Evolutionary conservation across 2,113 vertebrate species (phyloP).

Genomic region (Triplophysa rosa): DNA sequence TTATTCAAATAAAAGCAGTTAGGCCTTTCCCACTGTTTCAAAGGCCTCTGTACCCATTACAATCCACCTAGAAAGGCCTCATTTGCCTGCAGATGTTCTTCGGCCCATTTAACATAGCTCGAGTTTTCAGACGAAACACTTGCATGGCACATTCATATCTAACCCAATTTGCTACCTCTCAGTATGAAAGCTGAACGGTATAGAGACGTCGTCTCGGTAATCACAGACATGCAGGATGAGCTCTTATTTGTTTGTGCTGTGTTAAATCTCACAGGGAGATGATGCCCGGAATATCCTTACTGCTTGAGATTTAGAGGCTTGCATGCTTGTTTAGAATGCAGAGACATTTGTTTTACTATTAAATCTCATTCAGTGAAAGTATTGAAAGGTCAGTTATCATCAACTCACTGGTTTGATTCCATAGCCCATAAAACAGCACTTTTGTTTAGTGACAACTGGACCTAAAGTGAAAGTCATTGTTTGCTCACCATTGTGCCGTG

Average conservation of each 20-base stretch:
- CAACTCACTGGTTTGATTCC: background rate
- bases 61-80: background rate
- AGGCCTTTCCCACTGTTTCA: background rate
- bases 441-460: too few relatives aligned
- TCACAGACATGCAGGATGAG: background rate
- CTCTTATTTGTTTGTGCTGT: constrained; percentile 1
- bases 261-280: background rate
- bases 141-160: background rate
- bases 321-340: background rate
- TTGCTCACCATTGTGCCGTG: too few relatives aligned
- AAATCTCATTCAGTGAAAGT: background rate
- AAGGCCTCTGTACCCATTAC: background rate
- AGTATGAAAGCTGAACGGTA: background rate
- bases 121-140: background rate
- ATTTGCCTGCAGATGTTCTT: constrained; percentile 10
- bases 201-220: background rate
- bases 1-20: background rate
- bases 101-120: constrained; percentile 11
- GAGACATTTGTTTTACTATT: background rate
- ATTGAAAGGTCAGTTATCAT: background rate
- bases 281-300: background rate
- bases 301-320: background rate
- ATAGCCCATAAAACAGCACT: too few relatives aligned
- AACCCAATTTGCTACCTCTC: background rate
- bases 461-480: too few relatives aligned